These are phyloP conservation scores for Gymnoscopelus microlampas DNA, from an alignment of 2,797 vertebrate species.

Conservation along the genomic window DNA sequence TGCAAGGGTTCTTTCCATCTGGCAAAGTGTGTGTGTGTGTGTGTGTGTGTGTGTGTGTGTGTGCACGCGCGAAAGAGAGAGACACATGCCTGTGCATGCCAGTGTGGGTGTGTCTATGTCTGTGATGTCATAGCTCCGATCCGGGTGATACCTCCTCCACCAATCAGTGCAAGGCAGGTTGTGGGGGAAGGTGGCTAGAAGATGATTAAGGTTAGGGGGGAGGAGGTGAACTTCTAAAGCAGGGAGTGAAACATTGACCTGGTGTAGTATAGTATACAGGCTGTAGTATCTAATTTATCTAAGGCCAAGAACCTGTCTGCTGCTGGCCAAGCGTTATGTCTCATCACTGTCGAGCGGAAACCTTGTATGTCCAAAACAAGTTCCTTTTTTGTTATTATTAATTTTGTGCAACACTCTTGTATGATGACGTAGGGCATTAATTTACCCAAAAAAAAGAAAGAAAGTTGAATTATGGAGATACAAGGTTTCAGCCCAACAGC, in stretches of 20 bases:
- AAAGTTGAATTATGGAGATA: too few relatives aligned
- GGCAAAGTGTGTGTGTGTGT: conserved; percentile 17
- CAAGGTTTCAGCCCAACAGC: too few relatives aligned
- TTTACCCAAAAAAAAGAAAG: too few relatives aligned
- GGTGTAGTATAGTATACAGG: conserved; percentile 20
- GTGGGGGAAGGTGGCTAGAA: conserved; percentile 45
- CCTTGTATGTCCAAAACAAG: too few relatives aligned
- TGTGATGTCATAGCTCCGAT: conserved; percentile 67
- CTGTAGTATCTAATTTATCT: background rate
- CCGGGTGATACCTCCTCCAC: conserved; percentile 71
- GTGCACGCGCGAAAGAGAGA: background rate
- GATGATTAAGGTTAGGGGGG: conserved; percentile 57
- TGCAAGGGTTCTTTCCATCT: conserved; percentile 25
- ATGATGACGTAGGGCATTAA: too few relatives aligned
- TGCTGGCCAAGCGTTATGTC: conserved; percentile 16
- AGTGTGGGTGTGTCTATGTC: conserved; percentile 50
- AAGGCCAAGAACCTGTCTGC: conserved; percentile 37
- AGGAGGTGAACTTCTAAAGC: conserved; percentile 48
- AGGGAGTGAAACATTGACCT: conserved; percentile 55
- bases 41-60: conserved; percentile 8
- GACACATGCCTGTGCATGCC: background rate
- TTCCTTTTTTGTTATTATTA: too few relatives aligned
- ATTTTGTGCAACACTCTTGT: too few relatives aligned
- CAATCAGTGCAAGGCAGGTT: conserved; percentile 65
- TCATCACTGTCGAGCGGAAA: too few relatives aligned